phyloP scores from a whole-genome alignment of 2,797 vertebrate genomes.

The Pagetopsis macropterus region DNA sequence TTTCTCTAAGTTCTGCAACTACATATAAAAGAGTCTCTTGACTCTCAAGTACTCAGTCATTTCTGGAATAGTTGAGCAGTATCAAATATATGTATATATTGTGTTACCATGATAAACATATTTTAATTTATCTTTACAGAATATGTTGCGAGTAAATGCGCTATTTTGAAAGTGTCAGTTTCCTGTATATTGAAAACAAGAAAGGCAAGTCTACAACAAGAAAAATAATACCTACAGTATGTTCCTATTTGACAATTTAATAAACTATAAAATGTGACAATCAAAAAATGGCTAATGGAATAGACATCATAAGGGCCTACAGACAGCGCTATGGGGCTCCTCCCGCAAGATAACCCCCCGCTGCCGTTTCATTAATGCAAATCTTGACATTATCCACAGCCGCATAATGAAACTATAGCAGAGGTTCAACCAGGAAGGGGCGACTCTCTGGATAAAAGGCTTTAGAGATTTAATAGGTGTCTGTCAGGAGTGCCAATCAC shows the following conservation, averaged over 20 bases:
- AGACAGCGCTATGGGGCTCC: constrained; percentile 23
- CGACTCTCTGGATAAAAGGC: not conserved
- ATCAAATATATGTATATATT: not conserved
- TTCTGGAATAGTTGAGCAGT: constrained; percentile 3
- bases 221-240: not conserved
- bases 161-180: not conserved
- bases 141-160: not conserved
- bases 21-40: not conserved
- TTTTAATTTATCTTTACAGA: not conserved
- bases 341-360: not conserved
- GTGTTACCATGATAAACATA: not conserved
- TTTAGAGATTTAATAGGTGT: too few species aligned
- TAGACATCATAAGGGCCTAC: constrained; percentile 15
- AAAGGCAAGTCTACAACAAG: not conserved
- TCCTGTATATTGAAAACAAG: not conserved
- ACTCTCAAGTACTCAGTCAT: constrained; percentile 7
- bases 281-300: constrained; percentile 17
- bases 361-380: constrained; percentile 67
- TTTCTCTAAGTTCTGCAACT: constrained; percentile 8
- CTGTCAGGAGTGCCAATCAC: not conserved
- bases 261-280: not conserved
- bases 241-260: constrained; percentile 2
- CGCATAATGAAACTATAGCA: constrained; percentile 49
- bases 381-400: constrained; percentile 63
- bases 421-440: constrained; percentile 29